Evolutionary conservation across 2,113 vertebrate genomes (phyloP), one percentile per base, ranked within the genome.

Genomic region (Ursus arctos): DNA sequence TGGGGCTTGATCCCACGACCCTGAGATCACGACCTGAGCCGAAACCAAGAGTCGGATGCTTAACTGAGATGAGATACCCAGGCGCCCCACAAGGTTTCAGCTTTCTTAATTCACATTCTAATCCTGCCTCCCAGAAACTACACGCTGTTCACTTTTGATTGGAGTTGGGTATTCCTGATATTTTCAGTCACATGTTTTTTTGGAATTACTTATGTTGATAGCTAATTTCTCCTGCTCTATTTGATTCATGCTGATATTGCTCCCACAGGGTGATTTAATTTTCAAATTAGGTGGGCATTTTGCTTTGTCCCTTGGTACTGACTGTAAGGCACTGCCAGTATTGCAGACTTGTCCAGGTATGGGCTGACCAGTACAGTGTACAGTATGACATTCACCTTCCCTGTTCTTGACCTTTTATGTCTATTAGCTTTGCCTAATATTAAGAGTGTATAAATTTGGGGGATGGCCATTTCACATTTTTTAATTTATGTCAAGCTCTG

Each of bases 201-300:
- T 95, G 26, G 47, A 93, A 47, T 96, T 74, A 51, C 36, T 82
- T 89, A 79, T 2, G 26, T 65, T 71, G 51, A 22, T 63, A 36
- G 16, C 53, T 95, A 22, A n/a, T 80, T 79, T 96, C 15, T 33
- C 6, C 40, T 21, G 63, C 12, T 83, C 15, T 2, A 4, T 97
- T 94, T 91, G 47, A 51, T 86, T 94, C 22, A 36, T 77, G 22
- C 61, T 65, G 12, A 7, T 76, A 6, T 71, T 94, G 40, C 36
- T 87, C 21, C 31, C 26, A 36, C 67, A 87, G 33, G 3, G 19
- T 81, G 16, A 92, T 24, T 93, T 49, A 47, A 33, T 94, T 97
- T 97, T 94, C 65, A 86, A 10, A 43, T 92, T 67, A 14, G 19
- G 31, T 76, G 63, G 16, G 67, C 51, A 53, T 72, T 93, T 97